Evolutionary conservation across 2,888 invertebrate species (phyloP), one percentile per base, ranked within the genome.

Genomic region (Metopia argyrocephala): DNA sequence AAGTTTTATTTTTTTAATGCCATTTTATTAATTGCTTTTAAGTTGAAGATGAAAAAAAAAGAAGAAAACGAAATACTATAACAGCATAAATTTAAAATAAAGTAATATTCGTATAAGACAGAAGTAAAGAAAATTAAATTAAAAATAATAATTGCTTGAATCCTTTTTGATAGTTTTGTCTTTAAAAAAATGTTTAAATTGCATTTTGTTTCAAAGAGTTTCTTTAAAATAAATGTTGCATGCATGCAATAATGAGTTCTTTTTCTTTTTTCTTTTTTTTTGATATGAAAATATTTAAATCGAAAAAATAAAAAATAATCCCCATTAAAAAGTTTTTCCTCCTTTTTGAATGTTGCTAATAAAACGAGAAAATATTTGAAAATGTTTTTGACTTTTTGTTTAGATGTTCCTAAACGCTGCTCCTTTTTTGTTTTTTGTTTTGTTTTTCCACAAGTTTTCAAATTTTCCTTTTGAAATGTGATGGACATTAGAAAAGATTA

Each of bases 11-110:
- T n/a, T n/a, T n/a, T 85, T 88, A 88, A 88, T 88, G 86, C 87
- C 86, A 86, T 85, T 87, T 88, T 87, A 88, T 88, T 87, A 87
- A 88, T 88, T 87, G 88, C 87, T 86, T 87, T 86, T 85, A 87
- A 86, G 87, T 87, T 87, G 86, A 87, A 86, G 86, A 80, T 84
- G 86, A n/a, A n/a, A 61, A 23, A 9, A 38, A 15, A 12, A 15
- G 15, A 15, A 2, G 38, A 15, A 15, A 38, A 15, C 15, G 9
- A 38, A 12, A 15, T 38, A 38, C 15, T 38, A 38, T 38, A 38
- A 38, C 12, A 38, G 9, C 9, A 38, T 38, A 57, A 57, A 28
- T 54, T 57, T 2, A 7, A 50, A 45, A 62, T 64, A 64, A 27
- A 73, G 27, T 56, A 46, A 73, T 64, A 18, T 64, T 4, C 21